Evolutionary conservation across 2,888 invertebrate species (phyloP).

Genomic region (Euplagia quadripunctaria): DNA sequence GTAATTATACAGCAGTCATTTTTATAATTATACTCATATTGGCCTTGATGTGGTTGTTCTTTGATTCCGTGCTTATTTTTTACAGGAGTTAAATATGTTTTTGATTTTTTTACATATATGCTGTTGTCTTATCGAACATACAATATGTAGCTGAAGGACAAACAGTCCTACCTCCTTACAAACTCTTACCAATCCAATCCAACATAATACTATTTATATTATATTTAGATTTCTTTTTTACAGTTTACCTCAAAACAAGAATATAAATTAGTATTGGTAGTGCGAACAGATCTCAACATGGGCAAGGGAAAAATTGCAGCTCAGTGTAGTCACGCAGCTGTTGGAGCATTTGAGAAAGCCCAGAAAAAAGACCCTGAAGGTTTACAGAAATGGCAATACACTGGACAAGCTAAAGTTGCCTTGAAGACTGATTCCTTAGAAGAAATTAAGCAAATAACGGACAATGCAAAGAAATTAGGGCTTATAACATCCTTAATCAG

Average conservation of each 20-base stretch:
- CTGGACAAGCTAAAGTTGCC: constrained; percentile 96
- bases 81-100: too few species aligned
- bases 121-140: too few species aligned
- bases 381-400: constrained; percentile 86
- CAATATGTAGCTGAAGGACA: too few species aligned
- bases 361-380: constrained; percentile 88
- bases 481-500: constrained; percentile 92
- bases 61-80: too few species aligned
- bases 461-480: constrained; percentile 90
- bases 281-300: constrained; percentile 97
- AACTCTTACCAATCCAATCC: too few species aligned
- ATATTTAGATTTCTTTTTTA: constrained; percentile 44
- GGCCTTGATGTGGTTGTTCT: too few species aligned
- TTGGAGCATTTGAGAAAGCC: constrained; percentile 93
- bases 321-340: constrained; percentile 98
- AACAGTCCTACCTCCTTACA: too few species aligned
- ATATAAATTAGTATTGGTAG: constrained; percentile 94
- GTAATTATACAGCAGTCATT: too few species aligned
- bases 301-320: constrained; percentile 98
- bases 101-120: too few species aligned
- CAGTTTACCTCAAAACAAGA: constrained; percentile 84
- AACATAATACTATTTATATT: too few species aligned
- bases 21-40: too few species aligned
- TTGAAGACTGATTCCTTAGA: constrained; percentile 93
- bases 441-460: constrained; percentile 90